Evolutionary conservation across 2,888 invertebrate species (phyloP).

Genomic region (Caenorhabditis sp.): DNA sequence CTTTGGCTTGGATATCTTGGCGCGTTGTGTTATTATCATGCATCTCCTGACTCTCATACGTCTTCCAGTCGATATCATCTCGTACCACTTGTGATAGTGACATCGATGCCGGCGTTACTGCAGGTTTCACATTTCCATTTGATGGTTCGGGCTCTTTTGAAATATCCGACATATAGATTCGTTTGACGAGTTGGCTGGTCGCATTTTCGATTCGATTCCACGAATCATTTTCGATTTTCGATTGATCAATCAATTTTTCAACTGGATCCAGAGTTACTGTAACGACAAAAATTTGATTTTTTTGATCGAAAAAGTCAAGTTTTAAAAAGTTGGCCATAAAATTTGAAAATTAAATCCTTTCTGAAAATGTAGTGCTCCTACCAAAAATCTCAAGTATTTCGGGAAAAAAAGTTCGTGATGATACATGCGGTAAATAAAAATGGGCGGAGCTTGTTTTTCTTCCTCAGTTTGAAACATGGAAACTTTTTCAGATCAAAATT

Average conservation of each 20-base stretch:
- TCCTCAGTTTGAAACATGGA: too few relatives aligned
- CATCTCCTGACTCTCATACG: neutral
- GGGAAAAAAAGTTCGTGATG: too few relatives aligned
- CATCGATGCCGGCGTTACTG: constrained; percentile 21
- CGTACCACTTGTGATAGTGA: constrained; percentile 32
- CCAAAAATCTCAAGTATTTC: too few relatives aligned
- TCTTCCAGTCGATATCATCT: constrained; percentile 11
- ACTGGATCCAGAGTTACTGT: constrained; percentile 9
- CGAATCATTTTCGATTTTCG: constrained; percentile 4
- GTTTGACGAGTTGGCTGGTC: constrained; percentile 9
- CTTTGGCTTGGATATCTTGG: constrained; percentile 1
- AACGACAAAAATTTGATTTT: neutral
- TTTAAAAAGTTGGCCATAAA: too few relatives aligned
- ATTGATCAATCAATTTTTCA: neutral
- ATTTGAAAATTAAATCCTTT: too few relatives aligned
- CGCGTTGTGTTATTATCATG: neutral
- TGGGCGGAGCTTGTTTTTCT: too few relatives aligned
- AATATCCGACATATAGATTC: constrained; percentile 23
- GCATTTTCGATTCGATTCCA: constrained; percentile 13
- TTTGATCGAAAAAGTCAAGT: neutral
- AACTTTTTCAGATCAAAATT: too few relatives aligned
- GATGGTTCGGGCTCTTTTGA: neutral
- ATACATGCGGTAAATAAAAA: too few relatives aligned
- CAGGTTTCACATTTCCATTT: constrained; percentile 11
- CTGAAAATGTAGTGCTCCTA: too few relatives aligned